Conservation (phyloP, 2,113 vertebrate species). For the Oenanthe oenanthe region DNA sequence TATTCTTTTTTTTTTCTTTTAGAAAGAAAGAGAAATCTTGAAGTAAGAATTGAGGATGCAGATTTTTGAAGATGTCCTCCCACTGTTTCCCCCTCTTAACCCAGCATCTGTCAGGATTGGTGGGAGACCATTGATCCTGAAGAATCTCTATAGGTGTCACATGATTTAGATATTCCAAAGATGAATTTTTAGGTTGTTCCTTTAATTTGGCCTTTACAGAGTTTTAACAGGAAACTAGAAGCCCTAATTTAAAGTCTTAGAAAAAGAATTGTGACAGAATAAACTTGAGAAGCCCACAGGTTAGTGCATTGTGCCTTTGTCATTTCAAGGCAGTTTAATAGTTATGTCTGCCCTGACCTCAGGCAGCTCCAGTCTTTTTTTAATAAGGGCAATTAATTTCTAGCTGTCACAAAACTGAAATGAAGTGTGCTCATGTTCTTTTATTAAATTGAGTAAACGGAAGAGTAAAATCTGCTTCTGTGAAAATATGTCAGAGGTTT, state of each 20-base stretch:
- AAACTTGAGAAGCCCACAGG: neutral
- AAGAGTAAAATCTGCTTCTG: slow-evolving; percentile 9
- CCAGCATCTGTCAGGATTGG: neutral
- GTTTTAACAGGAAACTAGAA: neutral
- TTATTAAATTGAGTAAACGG: neutral
- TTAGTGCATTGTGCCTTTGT: neutral
- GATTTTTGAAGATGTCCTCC: neutral
- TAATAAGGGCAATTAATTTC: slow-evolving; percentile 30
- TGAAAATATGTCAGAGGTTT: slow-evolving; percentile 18
- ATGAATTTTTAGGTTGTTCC: neutral
- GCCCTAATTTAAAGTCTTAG: neutral
- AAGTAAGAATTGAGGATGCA: neutral
- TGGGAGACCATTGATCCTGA: neutral
- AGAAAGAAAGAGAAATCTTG: neutral
- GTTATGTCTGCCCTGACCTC: neutral
- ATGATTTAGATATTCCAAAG: neutral
- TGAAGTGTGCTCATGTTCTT: neutral
- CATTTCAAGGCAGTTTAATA: neutral
- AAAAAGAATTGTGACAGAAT: neutral
- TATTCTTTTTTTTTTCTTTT: neutral
- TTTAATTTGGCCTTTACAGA: neutral
- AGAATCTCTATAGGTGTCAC: neutral
- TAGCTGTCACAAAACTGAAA: neutral
- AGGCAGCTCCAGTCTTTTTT: neutral
- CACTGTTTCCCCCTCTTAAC: neutral